Base-by-base conservation (phyloP, 2,888 invertebrate genomes). In the Xylota segnis region DNA sequence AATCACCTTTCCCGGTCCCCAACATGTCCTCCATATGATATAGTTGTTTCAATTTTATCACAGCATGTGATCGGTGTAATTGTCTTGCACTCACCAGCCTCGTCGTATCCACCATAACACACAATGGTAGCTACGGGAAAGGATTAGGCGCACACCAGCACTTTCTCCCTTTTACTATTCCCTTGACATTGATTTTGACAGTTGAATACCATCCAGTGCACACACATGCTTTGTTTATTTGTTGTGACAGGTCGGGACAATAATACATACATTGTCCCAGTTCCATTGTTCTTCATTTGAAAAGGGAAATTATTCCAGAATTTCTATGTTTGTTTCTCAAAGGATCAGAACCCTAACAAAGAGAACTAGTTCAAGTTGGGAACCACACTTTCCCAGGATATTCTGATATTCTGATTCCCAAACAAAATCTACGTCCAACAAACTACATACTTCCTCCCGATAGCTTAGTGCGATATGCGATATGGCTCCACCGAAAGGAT, bases 171-270 rank as follows among this genome's bases (percentile, higher is more conserved):
- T 78, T 83, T 45, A 59, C 71, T 77, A 16, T 71, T 74, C 68
- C 74, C 75, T 72, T 86, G 86, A 82, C 82, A 82, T 72, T 82
- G 82, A 71, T 58, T 77, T 81, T 82, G 82, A 86, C 86, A 86
- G 72, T 82, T 86, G 71, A 82, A 76, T 70, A 50, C 72, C 82
- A 77, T 68, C 61, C 61, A 77, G 27, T 32, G 10, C 23, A 65
- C 54, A 56, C 61, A 50, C 63, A 65, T 71, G 65, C 75, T 56
- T 82, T 86, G 82, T 82, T 86, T 82, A 82, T 82, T 77, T 86
- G 86, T 86, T 86, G 76, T 86, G 86, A 86, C 86, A 86, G 86
- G 82, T 86, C 77, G 50, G 76, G 34, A 86, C 77, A 86, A 86
- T 76, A 76, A 27, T 0, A 54, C 61, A 27, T 0, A 54, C 61